Evolutionary conservation across 2,797 vertebrate species (phyloP).

Genomic region (Todus mexicanus): DNA sequence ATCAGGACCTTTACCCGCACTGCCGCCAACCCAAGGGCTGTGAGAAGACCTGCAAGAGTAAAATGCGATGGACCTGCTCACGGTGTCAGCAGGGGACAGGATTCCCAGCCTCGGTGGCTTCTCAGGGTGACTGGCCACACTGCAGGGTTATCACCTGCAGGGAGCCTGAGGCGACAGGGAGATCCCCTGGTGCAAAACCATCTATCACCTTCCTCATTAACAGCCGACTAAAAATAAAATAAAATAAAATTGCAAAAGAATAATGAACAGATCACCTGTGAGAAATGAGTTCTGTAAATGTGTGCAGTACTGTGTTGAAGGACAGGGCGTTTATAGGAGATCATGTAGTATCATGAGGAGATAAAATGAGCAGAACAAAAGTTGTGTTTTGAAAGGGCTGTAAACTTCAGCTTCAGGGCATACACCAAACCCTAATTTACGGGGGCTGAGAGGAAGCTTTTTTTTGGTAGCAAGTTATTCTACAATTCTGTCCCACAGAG

Average conservation of each 20-base stretch:
- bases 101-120: background rate
- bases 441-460: background rate
- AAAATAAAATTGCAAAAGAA: background rate
- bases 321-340: fast-evolving
- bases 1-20: background rate
- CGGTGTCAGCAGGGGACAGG: background rate
- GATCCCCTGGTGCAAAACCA: background rate
- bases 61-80: background rate
- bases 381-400: background rate
- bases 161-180: background rate
- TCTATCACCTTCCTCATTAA: background rate
- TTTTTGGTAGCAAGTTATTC: background rate
- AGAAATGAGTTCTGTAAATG: background rate
- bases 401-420: background rate
- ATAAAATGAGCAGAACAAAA: background rate
- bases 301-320: background rate
- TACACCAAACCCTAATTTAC: background rate
- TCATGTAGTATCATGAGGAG: fast-evolving
- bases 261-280: background rate
- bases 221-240: background rate
- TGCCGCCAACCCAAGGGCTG: background rate
- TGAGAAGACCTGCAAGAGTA: background rate
- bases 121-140: background rate
- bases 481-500: background rate
- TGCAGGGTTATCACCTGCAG: background rate